Conservation (phyloP, 2,888 invertebrate genomes). For the Lepeophtheirus nordmannii region DNA sequence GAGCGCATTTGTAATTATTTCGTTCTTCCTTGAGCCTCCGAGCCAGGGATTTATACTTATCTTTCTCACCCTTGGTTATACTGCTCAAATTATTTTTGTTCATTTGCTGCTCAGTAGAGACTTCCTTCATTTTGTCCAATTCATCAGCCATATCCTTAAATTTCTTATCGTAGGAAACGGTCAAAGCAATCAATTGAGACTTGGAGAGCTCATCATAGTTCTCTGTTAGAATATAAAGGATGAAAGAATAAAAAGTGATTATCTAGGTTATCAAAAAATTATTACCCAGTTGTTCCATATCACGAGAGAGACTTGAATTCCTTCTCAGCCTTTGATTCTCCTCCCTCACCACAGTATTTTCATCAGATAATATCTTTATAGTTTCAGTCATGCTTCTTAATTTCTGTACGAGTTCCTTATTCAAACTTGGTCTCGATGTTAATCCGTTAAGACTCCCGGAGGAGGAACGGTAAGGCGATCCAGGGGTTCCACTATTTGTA, state of each 20-base stretch:
- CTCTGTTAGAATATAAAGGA: neutral
- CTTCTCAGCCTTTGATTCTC: conserved; percentile 6
- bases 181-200: conserved; percentile 8
- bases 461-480: conserved; percentile 17
- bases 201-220: conserved; percentile 9
- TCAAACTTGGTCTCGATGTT: conserved; percentile 6
- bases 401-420: conserved; percentile 18
- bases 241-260: neutral
- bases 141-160: conserved; percentile 12
- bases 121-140: neutral
- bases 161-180: conserved; percentile 9
- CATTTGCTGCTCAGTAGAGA: neutral
- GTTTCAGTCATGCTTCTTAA: conserved; percentile 24
- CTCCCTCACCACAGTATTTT: conserved; percentile 1
- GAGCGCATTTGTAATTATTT: conserved; percentile 7
- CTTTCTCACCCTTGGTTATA: conserved; percentile 1
- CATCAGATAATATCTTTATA: conserved; percentile 19
- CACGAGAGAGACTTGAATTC: neutral
- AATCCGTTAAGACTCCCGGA: conserved; percentile 7
- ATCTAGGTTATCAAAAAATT: neutral
- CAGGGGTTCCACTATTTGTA: neutral
- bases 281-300: neutral
- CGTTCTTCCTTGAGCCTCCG: conserved; percentile 22
- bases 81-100: too few relatives aligned
- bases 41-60: conserved; percentile 19